Base-by-base conservation (phyloP, 53 echinoderm and acorn worm species). In the Stichopus horrens region DNA sequence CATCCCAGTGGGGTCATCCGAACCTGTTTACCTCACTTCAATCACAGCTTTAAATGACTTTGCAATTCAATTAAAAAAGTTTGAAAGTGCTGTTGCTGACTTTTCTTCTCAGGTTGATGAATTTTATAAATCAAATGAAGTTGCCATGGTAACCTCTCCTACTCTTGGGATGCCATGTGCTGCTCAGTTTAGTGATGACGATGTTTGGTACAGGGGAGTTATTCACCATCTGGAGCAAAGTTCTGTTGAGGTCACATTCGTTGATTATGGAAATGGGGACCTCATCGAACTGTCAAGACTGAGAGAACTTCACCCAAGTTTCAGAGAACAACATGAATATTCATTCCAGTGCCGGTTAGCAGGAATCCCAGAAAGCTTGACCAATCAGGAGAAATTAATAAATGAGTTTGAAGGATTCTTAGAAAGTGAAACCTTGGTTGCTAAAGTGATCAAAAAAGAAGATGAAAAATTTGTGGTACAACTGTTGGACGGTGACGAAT, bases 221-320 rank as follows among this genome's bases (percentile, higher is more conserved):
- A 76, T 96, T 19, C 85, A 90, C 0, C 86, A 76, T 11, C 20
- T 92, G 10, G 89, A 89, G 71, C 89, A 87, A 13, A 89, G 81
- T 3, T 65, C 85, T 7, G 89, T 76, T 23, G 92, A 89, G 6
- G 96, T 99, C 6, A 75, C 57, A 18, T 99, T 96, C 77, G 89
- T 96, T 7, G 96, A 99, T 81, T 99, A 99, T 88, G 99, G 99
- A 58, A 98, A 99, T 79, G 79, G 90, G 2, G 99, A 99, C 88
- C 19, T 84, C 20, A 86, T 96, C 54, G 52, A 86, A 51, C 55
- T 57, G 13, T 59, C 67, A 8, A 55, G 90, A 9, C 79, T 99
- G 65, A 93, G 87, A 80, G 87, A 87, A 87, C 87, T 87, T 19
- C 74, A 87, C 9, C 52, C 55, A 58, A 53, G 74, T 53, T 87